Evolutionary conservation across 2,797 vertebrate species (phyloP).

Genomic region (Coreius guichenoti): DNA sequence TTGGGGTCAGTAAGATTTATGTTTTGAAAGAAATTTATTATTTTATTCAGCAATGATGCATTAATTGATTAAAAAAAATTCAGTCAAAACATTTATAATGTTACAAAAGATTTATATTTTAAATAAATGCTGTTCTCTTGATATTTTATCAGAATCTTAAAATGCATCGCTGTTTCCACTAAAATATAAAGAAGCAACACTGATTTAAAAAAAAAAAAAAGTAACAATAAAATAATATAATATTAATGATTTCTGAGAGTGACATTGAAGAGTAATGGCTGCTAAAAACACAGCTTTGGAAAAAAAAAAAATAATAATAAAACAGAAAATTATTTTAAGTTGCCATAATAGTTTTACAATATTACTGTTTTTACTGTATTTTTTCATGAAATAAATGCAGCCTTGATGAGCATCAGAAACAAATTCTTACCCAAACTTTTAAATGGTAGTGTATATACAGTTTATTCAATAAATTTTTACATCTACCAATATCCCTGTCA

Average conservation of each 20-base stretch:
- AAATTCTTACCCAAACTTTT: not conserved
- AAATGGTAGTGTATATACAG: not conserved
- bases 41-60: not conserved
- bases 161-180: not conserved
- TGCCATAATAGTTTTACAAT: not conserved
- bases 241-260: not conserved
- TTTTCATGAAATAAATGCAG: not conserved
- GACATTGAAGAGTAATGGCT: not conserved
- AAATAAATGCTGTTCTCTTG: not conserved
- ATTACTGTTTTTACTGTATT: not conserved
- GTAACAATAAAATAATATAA: not conserved
- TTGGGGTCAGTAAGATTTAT: not conserved
- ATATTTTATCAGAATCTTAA: not conserved
- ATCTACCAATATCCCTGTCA: too few relatives aligned
- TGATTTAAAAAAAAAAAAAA: not conserved
- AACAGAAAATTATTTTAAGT: not conserved
- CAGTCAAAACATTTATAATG: not conserved
- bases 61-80: not conserved
- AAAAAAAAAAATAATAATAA: too few relatives aligned
- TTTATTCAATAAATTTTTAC: too few relatives aligned
- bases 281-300: not conserved
- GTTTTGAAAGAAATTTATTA: not conserved
- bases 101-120: not conserved
- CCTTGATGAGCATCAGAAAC: not conserved
- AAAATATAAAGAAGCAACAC: not conserved